These are phyloP conservation scores for Melanchra persicariae DNA, from an alignment of 2,888 invertebrate species.

Conservation along the genomic window DNA sequence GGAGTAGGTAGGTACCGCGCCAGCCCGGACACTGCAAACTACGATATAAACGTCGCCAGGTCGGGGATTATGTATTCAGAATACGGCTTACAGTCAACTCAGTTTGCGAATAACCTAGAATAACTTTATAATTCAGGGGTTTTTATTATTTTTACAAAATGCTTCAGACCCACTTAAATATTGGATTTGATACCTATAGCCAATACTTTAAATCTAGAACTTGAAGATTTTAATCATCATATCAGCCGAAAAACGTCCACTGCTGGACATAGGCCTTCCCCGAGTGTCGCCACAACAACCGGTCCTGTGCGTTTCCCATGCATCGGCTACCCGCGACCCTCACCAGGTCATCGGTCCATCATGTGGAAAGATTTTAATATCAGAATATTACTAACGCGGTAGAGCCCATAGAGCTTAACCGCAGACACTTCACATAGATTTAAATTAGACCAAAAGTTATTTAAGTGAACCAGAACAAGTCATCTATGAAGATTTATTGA, in stretches of 20 bases:
- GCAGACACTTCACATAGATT: not conserved
- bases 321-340: too few relatives aligned
- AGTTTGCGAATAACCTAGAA: slow-evolving; percentile 57
- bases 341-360: too few relatives aligned
- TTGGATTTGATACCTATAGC: slow-evolving; percentile 19
- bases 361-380: not conserved
- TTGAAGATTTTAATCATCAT: not conserved
- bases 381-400: too few relatives aligned
- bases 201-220: not conserved
- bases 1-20: not conserved
- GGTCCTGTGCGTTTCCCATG: too few relatives aligned
- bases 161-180: slow-evolving; percentile 23
- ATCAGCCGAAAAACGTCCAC: too few relatives aligned
- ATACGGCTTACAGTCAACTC: slow-evolving; percentile 56
- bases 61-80: slow-evolving; percentile 59
- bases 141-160: slow-evolving; percentile 42
- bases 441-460: too few relatives aligned
- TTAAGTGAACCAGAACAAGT: not conserved
- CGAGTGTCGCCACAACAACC: too few relatives aligned
- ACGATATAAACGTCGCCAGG: slow-evolving; percentile 60
- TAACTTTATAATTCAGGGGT: slow-evolving; percentile 45
- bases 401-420: too few relatives aligned
- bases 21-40: slow-evolving; percentile 54
- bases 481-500: too few relatives aligned
- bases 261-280: too few relatives aligned